Conservation (phyloP, 2,888 invertebrate genomes). For the Scrobipalpa atriplicella region DNA sequence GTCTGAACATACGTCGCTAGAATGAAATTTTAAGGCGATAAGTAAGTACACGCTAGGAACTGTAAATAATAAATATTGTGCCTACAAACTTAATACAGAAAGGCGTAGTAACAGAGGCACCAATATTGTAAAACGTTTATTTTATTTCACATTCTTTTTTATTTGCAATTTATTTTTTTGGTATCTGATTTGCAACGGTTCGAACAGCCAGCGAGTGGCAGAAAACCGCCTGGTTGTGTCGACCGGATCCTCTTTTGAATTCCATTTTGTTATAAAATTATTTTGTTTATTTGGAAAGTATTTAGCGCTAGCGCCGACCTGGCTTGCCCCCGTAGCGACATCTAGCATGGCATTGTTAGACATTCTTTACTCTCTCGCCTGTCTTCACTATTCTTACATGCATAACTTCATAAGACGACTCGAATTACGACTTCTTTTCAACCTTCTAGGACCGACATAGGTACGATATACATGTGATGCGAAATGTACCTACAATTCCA, state of each 20-base stretch:
- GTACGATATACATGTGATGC: slow-evolving; percentile 6
- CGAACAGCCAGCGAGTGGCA: slow-evolving; percentile 26
- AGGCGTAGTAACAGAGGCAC: slow-evolving; percentile 22
- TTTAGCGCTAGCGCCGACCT: slow-evolving; percentile 62
- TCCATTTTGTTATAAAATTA: slow-evolving; percentile 29
- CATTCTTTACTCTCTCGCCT: slow-evolving; percentile 60
- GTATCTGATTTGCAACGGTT: slow-evolving; percentile 59
- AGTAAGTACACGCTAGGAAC: slow-evolving; percentile 13
- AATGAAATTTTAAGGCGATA: slow-evolving; percentile 8
- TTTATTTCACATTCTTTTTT: slow-evolving; percentile 62
- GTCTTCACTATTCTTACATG: slow-evolving; percentile 50
- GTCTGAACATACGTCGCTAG: neutral
- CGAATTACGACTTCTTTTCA: slow-evolving; percentile 18
- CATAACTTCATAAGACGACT: slow-evolving; percentile 26
- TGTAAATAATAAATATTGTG: slow-evolving; percentile 25
- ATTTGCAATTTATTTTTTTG: slow-evolving; percentile 66
- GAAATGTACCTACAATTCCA: slow-evolving; percentile 11
- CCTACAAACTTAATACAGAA: slow-evolving; percentile 9
- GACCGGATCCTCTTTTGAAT: slow-evolving; percentile 35
- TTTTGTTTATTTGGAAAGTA: slow-evolving; percentile 41
- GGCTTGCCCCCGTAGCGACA: slow-evolving; percentile 64
- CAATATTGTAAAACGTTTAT: slow-evolving; percentile 28
- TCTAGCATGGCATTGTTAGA: slow-evolving; percentile 73
- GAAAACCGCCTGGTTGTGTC: slow-evolving; percentile 26
- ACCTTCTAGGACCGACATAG: slow-evolving; percentile 13